phyloP scores from a whole-genome alignment of 2,888 invertebrate genomes.

The Clitarchus hookeri region DNA sequence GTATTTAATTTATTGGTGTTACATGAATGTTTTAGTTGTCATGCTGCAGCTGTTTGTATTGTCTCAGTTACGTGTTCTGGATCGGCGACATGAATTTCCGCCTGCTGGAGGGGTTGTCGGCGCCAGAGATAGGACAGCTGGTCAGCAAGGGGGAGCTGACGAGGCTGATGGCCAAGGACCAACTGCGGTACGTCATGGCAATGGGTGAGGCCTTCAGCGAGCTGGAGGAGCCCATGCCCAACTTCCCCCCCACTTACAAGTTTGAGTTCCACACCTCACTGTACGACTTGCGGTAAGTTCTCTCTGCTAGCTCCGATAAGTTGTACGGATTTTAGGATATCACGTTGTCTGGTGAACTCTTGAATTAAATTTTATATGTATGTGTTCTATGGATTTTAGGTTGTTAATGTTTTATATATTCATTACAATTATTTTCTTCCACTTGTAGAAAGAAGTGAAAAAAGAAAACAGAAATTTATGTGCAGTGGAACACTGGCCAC shows the following conservation, averaged over 20 bases:
- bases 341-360: too few relatives aligned
- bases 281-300: constrained; percentile 77
- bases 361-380: too few relatives aligned
- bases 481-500: too few relatives aligned
- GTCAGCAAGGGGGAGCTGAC: constrained; percentile 69
- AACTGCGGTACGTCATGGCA: constrained; percentile 71
- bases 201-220: constrained; percentile 83
- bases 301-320: too few relatives aligned
- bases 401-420: too few relatives aligned
- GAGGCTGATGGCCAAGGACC: constrained; percentile 74
- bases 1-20: neutral
- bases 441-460: too few relatives aligned
- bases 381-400: too few relatives aligned
- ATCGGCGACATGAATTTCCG: constrained; percentile 91
- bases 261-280: constrained; percentile 74
- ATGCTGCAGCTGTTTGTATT: constrained; percentile 27
- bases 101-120: constrained; percentile 64
- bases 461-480: too few relatives aligned
- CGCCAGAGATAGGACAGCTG: constrained; percentile 68
- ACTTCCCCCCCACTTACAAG: constrained; percentile 88
- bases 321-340: too few relatives aligned
- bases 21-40: neutral
- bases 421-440: too few relatives aligned
- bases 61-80: constrained; percentile 84
- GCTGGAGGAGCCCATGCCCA: constrained; percentile 71